phyloP scores from a whole-genome alignment of 2,888 invertebrate species.

The Stenichneumon culpator region DNA sequence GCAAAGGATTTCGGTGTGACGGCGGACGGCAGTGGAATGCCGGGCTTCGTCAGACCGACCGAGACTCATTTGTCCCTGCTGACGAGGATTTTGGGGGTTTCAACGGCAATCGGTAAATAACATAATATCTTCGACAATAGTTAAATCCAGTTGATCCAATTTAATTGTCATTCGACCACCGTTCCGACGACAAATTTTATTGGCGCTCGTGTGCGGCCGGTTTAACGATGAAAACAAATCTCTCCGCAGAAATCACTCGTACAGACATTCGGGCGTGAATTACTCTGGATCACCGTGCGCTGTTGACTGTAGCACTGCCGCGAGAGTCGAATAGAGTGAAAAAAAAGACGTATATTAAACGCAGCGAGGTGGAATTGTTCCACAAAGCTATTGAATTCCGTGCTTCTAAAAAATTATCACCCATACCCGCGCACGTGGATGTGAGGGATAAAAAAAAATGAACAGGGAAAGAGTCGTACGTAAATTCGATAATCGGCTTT shows the following conservation, averaged over 20 bases:
- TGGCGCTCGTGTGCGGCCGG: neutral
- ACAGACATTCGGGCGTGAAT: constrained; percentile 18
- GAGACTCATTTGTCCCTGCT: constrained; percentile 73
- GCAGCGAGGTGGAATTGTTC: constrained; percentile 38
- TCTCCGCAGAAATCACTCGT: neutral
- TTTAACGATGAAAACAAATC: neutral
- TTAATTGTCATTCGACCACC: neutral
- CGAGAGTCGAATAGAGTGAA: constrained; percentile 10
- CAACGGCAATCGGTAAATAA: constrained; percentile 78
- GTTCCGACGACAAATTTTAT: neutral
- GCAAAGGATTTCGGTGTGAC: constrained; percentile 75
- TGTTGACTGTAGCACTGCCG: neutral
- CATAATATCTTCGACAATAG: neutral
- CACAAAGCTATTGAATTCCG: constrained; percentile 50
- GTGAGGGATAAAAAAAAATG: neutral
- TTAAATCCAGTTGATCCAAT: neutral
- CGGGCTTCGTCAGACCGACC: constrained; percentile 72
- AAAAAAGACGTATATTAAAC: constrained; percentile 1
- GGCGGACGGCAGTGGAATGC: constrained; percentile 71
- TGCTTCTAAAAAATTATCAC: neutral
- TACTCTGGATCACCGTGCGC: neutral
- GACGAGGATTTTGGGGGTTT: constrained; percentile 77
- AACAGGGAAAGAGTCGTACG: constrained; percentile 13
- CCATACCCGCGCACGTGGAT: neutral
- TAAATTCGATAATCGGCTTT: constrained; percentile 37